Percentiles rank a stretch among this genome's conserved stretches.
These are phyloP conservation scores for Catostomus latipinnis DNA, from an alignment of 2,797 vertebrate genomes.

Conservation along the genomic window DNA sequence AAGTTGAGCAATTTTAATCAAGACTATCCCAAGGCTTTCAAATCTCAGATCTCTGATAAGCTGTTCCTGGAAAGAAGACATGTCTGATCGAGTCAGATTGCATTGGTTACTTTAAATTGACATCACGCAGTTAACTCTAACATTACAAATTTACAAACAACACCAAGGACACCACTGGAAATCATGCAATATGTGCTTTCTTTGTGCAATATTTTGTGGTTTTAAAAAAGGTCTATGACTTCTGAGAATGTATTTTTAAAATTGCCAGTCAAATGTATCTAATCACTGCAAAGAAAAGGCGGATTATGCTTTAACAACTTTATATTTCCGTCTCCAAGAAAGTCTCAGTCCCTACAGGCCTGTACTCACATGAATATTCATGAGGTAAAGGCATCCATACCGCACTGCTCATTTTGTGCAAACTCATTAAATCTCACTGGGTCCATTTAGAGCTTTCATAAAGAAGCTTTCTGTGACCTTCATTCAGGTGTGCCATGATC, in stretches of 20 bases:
- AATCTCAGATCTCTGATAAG: slow-evolving; percentile 8
- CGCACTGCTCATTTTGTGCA: not conserved
- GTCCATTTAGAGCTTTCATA: slow-evolving; percentile 4
- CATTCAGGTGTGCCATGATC: not conserved
- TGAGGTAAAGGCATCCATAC: slow-evolving; percentile 5
- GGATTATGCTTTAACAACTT: slow-evolving; percentile 28
- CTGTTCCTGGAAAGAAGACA: not conserved
- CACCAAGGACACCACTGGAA: slow-evolving; percentile 7
- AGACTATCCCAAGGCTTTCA: not conserved
- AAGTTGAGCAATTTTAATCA: not conserved
- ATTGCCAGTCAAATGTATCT: slow-evolving; percentile 16
- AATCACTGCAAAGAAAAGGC: slow-evolving; percentile 18
- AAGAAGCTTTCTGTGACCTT: not conserved
- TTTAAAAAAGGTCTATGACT: not conserved
- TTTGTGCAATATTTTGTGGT: not conserved
- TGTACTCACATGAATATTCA: slow-evolving; percentile 43
- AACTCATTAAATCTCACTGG: not conserved
- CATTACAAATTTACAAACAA: not conserved
- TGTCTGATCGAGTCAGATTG: not conserved
- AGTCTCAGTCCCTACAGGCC: slow-evolving; percentile 4
- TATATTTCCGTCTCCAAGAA: slow-evolving; percentile 33
- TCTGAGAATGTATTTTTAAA: not conserved
- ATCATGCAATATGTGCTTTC: not conserved
- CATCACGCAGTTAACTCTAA: no score
- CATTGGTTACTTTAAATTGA: no score